Evolutionary conservation across 2,888 invertebrate species (phyloP), one percentile per base, ranked within the genome.

Genomic region (Polia nebulosa): DNA sequence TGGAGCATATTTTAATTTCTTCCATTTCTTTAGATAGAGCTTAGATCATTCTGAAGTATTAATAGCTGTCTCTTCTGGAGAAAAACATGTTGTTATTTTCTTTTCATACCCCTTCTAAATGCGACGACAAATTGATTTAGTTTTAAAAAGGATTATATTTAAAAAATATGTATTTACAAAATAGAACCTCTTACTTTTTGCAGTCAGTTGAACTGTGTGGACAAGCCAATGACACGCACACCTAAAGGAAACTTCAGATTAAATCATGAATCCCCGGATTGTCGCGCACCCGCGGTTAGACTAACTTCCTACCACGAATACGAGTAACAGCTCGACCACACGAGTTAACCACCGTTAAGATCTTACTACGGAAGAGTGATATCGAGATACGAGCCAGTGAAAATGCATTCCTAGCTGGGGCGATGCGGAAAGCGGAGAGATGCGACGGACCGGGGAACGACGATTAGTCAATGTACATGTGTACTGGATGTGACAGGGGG

Each of bases 361-460:
- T 88, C 85, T 83, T 81, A 90, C 85, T 87, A 90, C 94, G 94
- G 95, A 94, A 94, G 90, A 93, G 88, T 90, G 92, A 89, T 93
- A 83, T 92, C 88, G 90, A 91, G 92, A 93, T 90, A 88, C 89
- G 80, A 65, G 67, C 44, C 87, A 92, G 94, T 93, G 94, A 94
- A 94, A 94, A 93, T 89, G 87, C 92, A 91, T 94, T 91, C 93
- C 89, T 85, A 76, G 81, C 80, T 73, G 76, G 71, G 81, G 80
- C 83, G 83, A 85, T 86, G 78, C 89, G 90, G 92, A 91, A 91
- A 91, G 89, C 89, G 88, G 88, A 89, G 84, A 87, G 84, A 79
- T 58, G 59, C 76, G 82, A 52, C 81, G 78, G 59, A 78, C 53
- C 78, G 63, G 53, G 58, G 44, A 76, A 25, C 61, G 11, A 29